Base-by-base conservation (phyloP, 2,888 invertebrate species). In the Perizoma flavofasciatum region DNA sequence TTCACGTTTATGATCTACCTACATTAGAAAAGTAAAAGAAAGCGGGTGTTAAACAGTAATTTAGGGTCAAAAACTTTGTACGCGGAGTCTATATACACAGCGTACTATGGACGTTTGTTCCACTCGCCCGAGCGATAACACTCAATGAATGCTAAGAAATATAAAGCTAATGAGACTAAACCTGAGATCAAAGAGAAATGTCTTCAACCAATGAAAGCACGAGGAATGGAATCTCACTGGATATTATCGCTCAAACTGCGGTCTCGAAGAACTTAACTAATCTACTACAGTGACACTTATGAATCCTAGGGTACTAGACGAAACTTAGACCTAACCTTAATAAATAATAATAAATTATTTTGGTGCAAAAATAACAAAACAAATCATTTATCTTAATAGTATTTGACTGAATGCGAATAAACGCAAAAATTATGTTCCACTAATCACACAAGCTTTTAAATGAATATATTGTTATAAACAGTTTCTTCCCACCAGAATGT, bases 31-130 rank as follows among this genome's bases (percentile, higher is more conserved):
- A 90, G 78, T 77, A 85, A 87, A 85, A 69, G 86, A 88, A 90
- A 91, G 91, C 90, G 84, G 91, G 88, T 80, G 77, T 86, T 84
- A 77, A 83, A 82, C 79, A 85, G 86, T 86, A 85, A 83, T 87
- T 87, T 84, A 89, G 86, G 86, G 86, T 89, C 84, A 80, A 89
- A 81, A 88, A 85, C 11, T 85, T 85, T 84, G 91, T 90, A 91
- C 91, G 91, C 91, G 88, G 89, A 88, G 89, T 82, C 82, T 89
- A 89, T 87, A 80, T 90, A 90, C 89, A 90, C 91, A 85, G 91
- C 91, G 91, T 89, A 92, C 90, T 79, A 88, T 92, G 92, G 92
- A 92, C 92, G 91, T 90, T 89, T 88, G 79, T 86, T 88, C 88
- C 86, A 76, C 83, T 77, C 68, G 68, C 77, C 74, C 77, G 73